Evolutionary conservation across 2,888 invertebrate genomes (phyloP), one percentile per base, ranked within the genome.

Genomic region (Metacarcinus magister): DNA sequence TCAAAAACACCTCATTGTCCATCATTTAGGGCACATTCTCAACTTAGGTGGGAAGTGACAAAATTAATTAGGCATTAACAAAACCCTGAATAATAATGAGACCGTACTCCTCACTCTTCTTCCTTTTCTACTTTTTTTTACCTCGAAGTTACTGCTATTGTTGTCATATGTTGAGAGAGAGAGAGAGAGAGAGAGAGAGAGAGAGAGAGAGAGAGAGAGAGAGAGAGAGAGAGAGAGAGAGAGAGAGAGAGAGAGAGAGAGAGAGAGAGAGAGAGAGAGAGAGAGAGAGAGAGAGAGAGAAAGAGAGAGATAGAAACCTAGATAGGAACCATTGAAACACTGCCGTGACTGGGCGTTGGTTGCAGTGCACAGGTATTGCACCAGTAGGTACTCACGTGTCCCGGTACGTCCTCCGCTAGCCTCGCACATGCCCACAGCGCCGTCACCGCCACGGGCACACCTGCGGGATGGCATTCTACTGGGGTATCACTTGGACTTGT

Each of bases 161-260:
- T 39, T 39, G 75, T 67, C 75, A n/a, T 23, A n/a, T 2, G 19
- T 67, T 10, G 16, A 67, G n/a, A 23, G 39, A 39, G 39, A 39
- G 39, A 39, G 39, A 39, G 39, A 39, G 39, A 39, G 39, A 39
- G 39, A 39, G 39, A 39, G 39, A 39, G 39, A 39, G 39, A 39
- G 39, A 39, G 39, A 39, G 39, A 39, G 39, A 39, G 39, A 39
- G 39, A 39, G 39, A 39, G 39, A 39, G 39, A 39, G 75, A 67
- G n/a, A 67, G 75, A 87, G 39, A 87, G 87, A 39, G 87, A 32
- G 39, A 87, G 87, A 87, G 87, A 87, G 87, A 87, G 28, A 39
- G 32, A 87, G 28, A 87, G 39, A 87, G 39, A 87, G 87, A 54
- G 54, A 54, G 54, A 54, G 54, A 54, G 54, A 54, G 54, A 54